Evolutionary conservation across 2,888 invertebrate genomes (phyloP).

Genomic region (Labia minor): DNA sequence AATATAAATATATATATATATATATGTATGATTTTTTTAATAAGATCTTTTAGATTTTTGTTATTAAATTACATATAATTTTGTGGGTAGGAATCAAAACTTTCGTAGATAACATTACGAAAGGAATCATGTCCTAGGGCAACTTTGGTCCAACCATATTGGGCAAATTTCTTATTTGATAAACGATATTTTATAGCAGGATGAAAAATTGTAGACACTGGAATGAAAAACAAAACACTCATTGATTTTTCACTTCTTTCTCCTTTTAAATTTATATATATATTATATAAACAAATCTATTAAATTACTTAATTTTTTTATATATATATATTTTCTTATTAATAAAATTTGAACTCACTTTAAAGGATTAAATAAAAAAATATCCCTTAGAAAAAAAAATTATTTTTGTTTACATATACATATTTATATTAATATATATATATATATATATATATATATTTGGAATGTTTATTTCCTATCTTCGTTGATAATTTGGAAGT

Average conservation of each 20-base stretch:
- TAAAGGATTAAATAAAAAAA: not conserved
- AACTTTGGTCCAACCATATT: not conserved
- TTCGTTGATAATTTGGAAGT: not conserved
- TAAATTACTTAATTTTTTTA: not conserved
- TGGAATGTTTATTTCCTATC: not conserved
- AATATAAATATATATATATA: too few relatives aligned
- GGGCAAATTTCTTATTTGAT: not conserved
- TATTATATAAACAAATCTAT: not conserved
- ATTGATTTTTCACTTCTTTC: not conserved
- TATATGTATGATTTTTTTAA: not conserved
- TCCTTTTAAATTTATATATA: not conserved
- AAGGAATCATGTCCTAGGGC: not conserved
- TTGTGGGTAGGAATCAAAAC: not conserved
- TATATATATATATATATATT: too few relatives aligned
- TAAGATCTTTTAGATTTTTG: not conserved
- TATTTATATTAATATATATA: too few relatives aligned
- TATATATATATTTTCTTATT: not conserved
- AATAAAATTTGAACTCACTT: not conserved
- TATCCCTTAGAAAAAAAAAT: too few relatives aligned
- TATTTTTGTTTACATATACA: too few relatives aligned
- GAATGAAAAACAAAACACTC: not conserved
- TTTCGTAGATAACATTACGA: conserved; percentile 1
- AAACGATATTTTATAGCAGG: not conserved
- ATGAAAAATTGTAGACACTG: not conserved
- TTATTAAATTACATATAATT: not conserved